These are phyloP conservation scores for Eublepharis macularius DNA, from an alignment of 2,113 vertebrate genomes.

Conservation along the genomic window DNA sequence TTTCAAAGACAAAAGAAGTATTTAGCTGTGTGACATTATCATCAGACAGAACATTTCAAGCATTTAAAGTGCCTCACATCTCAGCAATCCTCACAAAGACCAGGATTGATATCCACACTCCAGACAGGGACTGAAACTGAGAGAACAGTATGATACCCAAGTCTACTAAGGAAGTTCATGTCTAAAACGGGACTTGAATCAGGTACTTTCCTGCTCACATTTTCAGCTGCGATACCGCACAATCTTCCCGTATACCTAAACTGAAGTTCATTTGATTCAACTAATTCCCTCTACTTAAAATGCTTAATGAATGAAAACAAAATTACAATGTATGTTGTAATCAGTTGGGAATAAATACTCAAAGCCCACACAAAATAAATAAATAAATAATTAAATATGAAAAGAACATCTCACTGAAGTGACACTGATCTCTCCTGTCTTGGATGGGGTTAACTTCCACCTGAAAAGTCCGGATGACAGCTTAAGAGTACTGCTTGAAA, in stretches of 20 bases:
- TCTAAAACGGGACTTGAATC: neutral
- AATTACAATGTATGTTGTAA: neutral
- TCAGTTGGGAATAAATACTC: neutral
- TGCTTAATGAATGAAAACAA: neutral
- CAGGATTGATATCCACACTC: neutral
- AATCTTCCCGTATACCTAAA: neutral
- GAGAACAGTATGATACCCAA: neutral
- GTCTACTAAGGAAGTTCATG: neutral
- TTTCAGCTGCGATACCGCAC: neutral
- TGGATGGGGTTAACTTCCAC: too few relatives aligned
- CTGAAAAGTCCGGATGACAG: too few relatives aligned
- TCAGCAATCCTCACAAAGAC: neutral
- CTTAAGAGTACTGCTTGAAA: too few relatives aligned
- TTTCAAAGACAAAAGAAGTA: neutral
- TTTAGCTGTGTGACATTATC: neutral
- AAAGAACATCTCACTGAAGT: too few relatives aligned
- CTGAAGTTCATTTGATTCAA: too few relatives aligned
- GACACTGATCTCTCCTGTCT: too few relatives aligned
- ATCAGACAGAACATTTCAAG: neutral
- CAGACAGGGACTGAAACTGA: neutral
- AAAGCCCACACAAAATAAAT: neutral
- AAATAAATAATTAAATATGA: neutral
- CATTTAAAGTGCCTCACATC: neutral
- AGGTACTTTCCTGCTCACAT: neutral
- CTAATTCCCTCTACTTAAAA: too few relatives aligned